Evolutionary conservation across 2,113 vertebrate genomes (phyloP).

Genomic region (Hepsetus odoe): DNA sequence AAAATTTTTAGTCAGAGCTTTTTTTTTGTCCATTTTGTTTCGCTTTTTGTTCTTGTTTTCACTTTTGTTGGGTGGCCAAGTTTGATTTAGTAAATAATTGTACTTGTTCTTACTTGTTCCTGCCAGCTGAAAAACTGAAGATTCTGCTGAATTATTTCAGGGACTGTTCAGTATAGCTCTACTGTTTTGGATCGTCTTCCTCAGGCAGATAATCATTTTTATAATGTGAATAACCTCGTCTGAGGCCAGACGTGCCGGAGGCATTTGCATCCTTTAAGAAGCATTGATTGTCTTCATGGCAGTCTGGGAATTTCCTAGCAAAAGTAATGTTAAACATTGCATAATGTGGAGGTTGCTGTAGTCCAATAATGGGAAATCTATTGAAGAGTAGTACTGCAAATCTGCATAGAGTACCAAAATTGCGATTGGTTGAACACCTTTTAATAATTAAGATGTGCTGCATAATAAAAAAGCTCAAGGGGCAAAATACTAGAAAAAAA

Average conservation of each 20-base stretch:
- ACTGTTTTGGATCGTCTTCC: neutral
- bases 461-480: neutral
- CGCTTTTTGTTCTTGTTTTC: too few relatives aligned
- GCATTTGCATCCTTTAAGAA: slow-evolving; percentile 8
- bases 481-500: neutral
- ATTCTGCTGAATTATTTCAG: slow-evolving; percentile 20
- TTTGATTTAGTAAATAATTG: neutral
- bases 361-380: slow-evolving; percentile 13
- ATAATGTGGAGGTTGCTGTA: neutral
- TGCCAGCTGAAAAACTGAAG: slow-evolving; percentile 7
- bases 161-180: neutral
- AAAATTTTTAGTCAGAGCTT: too few relatives aligned
- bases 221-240: slow-evolving; percentile 1
- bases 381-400: neutral
- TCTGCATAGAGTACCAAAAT: neutral
- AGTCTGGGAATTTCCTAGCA: neutral
- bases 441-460: slow-evolving; percentile 8
- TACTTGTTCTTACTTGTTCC: neutral
- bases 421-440: neutral
- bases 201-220: slow-evolving; percentile 18
- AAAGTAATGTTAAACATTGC: neutral
- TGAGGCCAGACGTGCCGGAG: slow-evolving; percentile 4
- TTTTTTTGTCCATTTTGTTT: too few relatives aligned
- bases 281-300: slow-evolving; percentile 8
- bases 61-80: neutral